Percentiles rank a stretch among this genome's conserved stretches.
Conservation (phyloP, 2,113 vertebrate genomes). For the Odocoileus virginianus region DNA sequence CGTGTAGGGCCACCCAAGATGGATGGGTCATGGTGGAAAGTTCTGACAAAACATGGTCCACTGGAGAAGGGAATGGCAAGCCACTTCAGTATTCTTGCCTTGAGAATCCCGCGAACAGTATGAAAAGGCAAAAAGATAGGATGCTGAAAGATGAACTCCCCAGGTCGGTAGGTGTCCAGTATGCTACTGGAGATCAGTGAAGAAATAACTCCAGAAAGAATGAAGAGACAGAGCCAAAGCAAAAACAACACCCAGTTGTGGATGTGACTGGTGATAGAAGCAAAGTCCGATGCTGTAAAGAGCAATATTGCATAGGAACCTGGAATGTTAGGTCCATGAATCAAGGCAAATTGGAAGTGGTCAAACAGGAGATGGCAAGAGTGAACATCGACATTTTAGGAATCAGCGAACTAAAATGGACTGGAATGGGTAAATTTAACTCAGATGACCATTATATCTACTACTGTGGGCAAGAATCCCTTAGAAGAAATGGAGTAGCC, state of each 20-base stretch:
- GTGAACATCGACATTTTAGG: accelerated
- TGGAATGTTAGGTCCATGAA: not conserved
- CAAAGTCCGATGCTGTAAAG: not conserved
- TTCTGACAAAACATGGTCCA: not conserved
- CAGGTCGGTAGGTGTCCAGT: not conserved
- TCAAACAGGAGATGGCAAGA: not conserved
- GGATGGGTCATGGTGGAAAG: not conserved
- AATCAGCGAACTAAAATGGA: not conserved
- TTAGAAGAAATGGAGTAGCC: not conserved
- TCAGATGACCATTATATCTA: not conserved
- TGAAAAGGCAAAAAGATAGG: not conserved
- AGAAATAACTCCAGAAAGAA: not conserved
- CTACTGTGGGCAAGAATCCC: not conserved
- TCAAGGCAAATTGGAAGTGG: not conserved
- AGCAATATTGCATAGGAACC: not conserved
- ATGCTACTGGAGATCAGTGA: not conserved
- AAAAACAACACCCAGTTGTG: not conserved
- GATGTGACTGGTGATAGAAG: not conserved
- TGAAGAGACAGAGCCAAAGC: not conserved
- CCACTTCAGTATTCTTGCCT: not conserved
- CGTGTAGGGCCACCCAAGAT: not conserved
- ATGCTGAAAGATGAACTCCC: not conserved
- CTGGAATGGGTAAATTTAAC: not conserved
- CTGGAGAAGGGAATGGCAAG: not conserved
- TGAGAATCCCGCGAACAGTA: not conserved